phyloP scores from a whole-genome alignment of 2,113 vertebrate genomes.

The Amblyornis subalaris region DNA sequence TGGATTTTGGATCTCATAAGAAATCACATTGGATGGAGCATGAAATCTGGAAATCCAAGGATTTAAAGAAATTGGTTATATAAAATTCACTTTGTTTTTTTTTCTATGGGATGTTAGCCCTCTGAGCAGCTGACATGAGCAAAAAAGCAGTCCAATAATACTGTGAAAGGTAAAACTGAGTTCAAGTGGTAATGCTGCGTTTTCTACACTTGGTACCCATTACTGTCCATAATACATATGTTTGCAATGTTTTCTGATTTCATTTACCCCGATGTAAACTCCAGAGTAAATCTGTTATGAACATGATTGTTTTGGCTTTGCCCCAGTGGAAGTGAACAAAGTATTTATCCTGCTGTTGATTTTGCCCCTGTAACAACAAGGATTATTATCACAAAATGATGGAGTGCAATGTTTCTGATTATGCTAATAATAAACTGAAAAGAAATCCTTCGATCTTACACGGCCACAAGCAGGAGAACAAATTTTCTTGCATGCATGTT shows the following conservation, averaged over 20 bases:
- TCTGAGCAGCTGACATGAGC: neutral
- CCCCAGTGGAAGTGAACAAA: neutral
- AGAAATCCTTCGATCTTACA: conserved; percentile 25
- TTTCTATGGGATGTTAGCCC: neutral
- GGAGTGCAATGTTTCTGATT: conserved; percentile 29
- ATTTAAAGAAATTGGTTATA: neutral
- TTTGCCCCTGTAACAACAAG: neutral
- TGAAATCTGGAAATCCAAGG: conserved; percentile 30
- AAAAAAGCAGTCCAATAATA: neutral
- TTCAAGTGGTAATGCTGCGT: neutral
- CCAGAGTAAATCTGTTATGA: neutral
- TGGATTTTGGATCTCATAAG: conserved; percentile 2
- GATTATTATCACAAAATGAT: neutral
- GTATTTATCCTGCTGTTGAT: neutral
- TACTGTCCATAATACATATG: neutral
- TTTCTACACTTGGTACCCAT: neutral
- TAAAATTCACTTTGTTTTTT: neutral
- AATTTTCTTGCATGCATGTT: conserved; percentile 10
- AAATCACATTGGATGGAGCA: neutral
- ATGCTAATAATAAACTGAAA: conserved; percentile 4
- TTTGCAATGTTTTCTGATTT: neutral
- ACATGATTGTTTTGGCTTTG: neutral
- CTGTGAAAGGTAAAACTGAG: neutral
- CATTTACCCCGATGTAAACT: neutral
- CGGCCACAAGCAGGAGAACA: conserved; percentile 1